These are phyloP conservation scores for Pluvianellus socialis DNA, from an alignment of 2,113 vertebrate species.

Conservation along the genomic window DNA sequence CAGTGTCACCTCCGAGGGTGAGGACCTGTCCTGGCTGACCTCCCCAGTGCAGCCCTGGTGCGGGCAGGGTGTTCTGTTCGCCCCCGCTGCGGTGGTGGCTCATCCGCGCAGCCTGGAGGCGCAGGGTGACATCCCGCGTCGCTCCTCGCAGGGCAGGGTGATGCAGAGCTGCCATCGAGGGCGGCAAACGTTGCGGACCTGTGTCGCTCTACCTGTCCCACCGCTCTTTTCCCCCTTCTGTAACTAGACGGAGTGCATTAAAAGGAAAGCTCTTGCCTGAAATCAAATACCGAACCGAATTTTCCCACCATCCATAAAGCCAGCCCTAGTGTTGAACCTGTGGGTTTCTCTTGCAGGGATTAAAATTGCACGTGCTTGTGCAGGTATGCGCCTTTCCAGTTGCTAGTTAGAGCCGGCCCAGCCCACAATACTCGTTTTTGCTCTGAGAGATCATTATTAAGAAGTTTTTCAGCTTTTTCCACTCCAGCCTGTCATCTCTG, in stretches of 20 bases:
- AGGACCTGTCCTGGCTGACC: not conserved
- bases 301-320: not conserved
- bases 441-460: not conserved
- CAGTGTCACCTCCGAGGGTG: too few species aligned
- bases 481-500: not conserved
- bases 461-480: not conserved
- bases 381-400: not conserved
- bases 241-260: not conserved
- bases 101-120: not conserved
- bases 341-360: not conserved
- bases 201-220: not conserved
- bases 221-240: not conserved
- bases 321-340: not conserved
- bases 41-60: not conserved
- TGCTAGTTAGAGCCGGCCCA: not conserved
- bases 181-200: rapidly evolving
- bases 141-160: not conserved
- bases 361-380: not conserved
- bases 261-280: not conserved
- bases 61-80: not conserved
- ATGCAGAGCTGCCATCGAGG: not conserved
- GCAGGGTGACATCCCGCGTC: not conserved
- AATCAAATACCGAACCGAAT: not conserved
- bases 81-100: not conserved
- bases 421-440: not conserved